These are phyloP conservation scores for Encarsia formosa DNA, from an alignment of 2,888 invertebrate genomes.

Conservation along the genomic window DNA sequence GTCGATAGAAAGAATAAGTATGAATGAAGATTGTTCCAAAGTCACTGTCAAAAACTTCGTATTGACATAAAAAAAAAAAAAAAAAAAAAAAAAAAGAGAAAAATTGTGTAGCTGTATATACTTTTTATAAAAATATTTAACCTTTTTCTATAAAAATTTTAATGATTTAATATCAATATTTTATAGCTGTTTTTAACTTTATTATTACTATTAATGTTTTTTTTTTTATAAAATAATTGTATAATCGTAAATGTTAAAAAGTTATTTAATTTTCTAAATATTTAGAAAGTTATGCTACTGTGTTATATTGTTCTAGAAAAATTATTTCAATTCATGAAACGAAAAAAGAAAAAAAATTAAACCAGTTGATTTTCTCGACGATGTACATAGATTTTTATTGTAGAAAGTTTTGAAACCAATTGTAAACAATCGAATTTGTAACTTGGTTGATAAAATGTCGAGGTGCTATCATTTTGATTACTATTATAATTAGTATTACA, in stretches of 20 bases:
- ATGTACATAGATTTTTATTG: conserved; percentile 15
- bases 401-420: conserved; percentile 13
- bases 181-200: conserved; percentile 21
- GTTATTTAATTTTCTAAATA: background rate
- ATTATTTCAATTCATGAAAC: conserved; percentile 13
- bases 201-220: background rate
- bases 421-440: conserved; percentile 9
- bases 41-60: background rate
- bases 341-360: background rate
- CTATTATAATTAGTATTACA: too few species aligned
- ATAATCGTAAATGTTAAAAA: background rate
- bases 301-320: background rate
- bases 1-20: background rate
- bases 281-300: background rate
- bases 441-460: conserved; percentile 8
- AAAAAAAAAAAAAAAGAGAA: too few species aligned
- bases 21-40: conserved; percentile 13
- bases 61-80: conserved; percentile 10
- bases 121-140: conserved; percentile 3
- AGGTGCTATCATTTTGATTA: conserved; percentile 16
- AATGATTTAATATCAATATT: conserved; percentile 6
- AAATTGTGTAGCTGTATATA: conserved; percentile 19
- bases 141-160: conserved; percentile 2
- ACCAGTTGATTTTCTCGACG: conserved; percentile 1
- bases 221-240: conserved; percentile 1